phyloP scores from a whole-genome alignment of 2,888 invertebrate genomes.

The Nomada lathburiana region DNA sequence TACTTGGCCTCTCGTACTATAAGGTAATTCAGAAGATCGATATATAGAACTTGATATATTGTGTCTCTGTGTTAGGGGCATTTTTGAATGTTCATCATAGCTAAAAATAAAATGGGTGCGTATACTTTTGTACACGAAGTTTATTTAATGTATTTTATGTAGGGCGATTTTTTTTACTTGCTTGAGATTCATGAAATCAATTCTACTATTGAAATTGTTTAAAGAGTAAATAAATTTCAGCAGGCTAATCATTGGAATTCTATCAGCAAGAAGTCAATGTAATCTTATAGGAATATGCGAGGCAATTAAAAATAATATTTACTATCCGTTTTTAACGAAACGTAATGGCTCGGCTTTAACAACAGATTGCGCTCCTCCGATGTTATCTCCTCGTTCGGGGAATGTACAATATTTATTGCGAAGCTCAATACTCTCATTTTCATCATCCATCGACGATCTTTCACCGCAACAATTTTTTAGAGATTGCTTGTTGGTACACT shows the following conservation, averaged over 20 bases:
- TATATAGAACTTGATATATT: constrained; percentile 29
- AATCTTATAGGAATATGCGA: background rate
- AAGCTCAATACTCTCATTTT: constrained; percentile 38
- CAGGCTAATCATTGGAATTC: too few species aligned
- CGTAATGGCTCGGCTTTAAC: constrained; percentile 23
- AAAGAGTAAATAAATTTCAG: too few species aligned
- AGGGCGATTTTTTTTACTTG: too few species aligned
- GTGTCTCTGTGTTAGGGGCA: constrained; percentile 5
- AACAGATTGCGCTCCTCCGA: constrained; percentile 7
- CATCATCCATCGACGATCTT: constrained; percentile 30
- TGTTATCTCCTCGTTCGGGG: constrained; percentile 35
- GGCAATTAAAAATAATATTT: constrained; percentile 32
- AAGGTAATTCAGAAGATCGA: constrained; percentile 33
- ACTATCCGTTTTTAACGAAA: constrained; percentile 38
- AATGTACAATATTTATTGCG: constrained; percentile 30
- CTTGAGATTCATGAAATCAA: too few species aligned
- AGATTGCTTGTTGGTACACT: constrained; percentile 45
- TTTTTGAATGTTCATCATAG: constrained; percentile 38
- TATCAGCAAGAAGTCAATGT: background rate
- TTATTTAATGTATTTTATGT: background rate
- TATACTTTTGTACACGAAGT: background rate
- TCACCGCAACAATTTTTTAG: constrained; percentile 53
- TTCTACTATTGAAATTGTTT: too few species aligned
- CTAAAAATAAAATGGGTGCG: constrained; percentile 20
- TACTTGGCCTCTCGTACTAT: constrained; percentile 4